phyloP scores from a whole-genome alignment of 2,113 vertebrate genomes.

The Lanius ludovicianus region DNA sequence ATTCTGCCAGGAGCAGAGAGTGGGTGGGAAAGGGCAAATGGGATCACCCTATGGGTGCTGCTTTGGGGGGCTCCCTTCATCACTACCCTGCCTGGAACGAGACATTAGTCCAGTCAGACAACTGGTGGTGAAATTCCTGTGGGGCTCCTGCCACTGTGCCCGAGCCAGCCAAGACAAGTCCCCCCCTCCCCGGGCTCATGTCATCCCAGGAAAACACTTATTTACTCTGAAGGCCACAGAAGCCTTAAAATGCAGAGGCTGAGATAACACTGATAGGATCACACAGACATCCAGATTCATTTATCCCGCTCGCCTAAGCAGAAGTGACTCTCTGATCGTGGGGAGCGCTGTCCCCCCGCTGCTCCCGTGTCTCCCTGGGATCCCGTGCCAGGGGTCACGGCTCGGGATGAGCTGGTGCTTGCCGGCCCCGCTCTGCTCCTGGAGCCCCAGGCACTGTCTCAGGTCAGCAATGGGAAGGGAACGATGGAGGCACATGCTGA shows the following conservation, averaged over 20 bases:
- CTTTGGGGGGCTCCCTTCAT: not conserved
- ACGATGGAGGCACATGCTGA: fast-evolving
- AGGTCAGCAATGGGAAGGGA: not conserved
- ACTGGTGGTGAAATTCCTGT: not conserved
- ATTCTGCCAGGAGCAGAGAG: fast-evolving
- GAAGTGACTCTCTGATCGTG: not conserved
- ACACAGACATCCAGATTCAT: constrained; percentile 48
- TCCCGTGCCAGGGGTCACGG: fast-evolving
- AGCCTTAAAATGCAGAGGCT: not conserved
- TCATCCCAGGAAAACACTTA: not conserved
- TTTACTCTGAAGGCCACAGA: constrained; percentile 41
- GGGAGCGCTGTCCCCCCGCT: not conserved
- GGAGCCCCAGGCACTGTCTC: fast-evolving
- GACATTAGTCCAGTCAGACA: not conserved
- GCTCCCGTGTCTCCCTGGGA: not conserved
- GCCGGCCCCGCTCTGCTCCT: fast-evolving
- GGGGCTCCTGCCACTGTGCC: not conserved
- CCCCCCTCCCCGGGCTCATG: not conserved
- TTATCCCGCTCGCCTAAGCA: not conserved
- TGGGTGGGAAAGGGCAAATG: not conserved
- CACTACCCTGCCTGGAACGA: not conserved
- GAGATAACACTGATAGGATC: constrained; percentile 26
- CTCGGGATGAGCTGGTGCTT: not conserved
- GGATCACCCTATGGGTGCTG: not conserved
- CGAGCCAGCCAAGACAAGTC: not conserved